Evolutionary conservation across 2,888 invertebrate species (phyloP).

Genomic region (Oscheius sp.): DNA sequence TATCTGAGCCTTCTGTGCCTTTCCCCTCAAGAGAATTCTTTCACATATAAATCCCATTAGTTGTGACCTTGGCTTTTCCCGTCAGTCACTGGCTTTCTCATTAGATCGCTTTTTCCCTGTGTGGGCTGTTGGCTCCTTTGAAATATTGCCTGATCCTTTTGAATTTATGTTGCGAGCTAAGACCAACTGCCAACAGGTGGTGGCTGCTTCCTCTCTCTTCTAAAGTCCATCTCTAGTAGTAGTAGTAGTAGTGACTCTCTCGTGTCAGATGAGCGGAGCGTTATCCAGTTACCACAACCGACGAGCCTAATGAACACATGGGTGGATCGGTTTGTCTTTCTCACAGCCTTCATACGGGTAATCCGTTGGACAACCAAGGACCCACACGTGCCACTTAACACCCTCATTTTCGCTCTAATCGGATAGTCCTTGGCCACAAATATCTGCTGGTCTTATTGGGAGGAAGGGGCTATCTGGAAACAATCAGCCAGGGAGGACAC

Average conservation of each 20-base stretch:
- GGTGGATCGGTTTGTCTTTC: constrained; percentile 8
- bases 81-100: constrained; percentile 4
- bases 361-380: constrained; percentile 22
- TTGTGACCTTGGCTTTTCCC: constrained; percentile 1
- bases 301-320: background rate
- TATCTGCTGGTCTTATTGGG: no score
- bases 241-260: no score
- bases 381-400: constrained; percentile 28
- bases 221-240: no score
- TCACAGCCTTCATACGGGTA: constrained; percentile 21
- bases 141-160: background rate
- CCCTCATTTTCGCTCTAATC: constrained; percentile 6
- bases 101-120: background rate
- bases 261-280: no score
- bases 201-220: background rate
- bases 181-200: constrained; percentile 1
- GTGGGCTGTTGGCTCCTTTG: background rate
- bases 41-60: constrained; percentile 7
- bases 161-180: background rate
- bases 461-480: no score
- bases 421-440: background rate
- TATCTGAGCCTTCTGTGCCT: background rate
- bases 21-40: background rate
- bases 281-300: constrained; percentile 22
- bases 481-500: no score